Evolutionary conservation across 2,888 invertebrate species (phyloP).

Genomic region (Scaptomyza cyrtandrae): DNA sequence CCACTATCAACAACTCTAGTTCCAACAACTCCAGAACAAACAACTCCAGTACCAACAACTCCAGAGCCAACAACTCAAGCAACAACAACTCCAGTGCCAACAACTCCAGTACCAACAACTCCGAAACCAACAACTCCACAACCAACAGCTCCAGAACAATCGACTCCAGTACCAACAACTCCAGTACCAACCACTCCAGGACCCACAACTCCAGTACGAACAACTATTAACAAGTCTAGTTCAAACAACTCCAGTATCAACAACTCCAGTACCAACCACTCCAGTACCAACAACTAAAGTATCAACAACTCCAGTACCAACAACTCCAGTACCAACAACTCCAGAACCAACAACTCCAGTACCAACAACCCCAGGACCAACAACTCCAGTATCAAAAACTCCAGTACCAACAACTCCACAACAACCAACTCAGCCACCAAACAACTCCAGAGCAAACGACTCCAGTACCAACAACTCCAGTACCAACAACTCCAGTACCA

Average conservation of each 20-base stretch:
- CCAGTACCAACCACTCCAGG: background rate
- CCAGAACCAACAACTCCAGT: background rate
- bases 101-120: background rate
- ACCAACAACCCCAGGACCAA: background rate
- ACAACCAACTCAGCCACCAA: background rate
- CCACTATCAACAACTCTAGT: background rate
- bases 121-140: background rate
- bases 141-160: background rate
- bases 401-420: background rate
- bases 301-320: background rate
- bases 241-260: conserved; percentile 4
- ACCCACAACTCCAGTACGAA: background rate
- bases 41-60: background rate
- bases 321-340: background rate
- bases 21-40: background rate
- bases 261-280: background rate
- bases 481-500: background rate
- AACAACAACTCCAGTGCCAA: background rate
- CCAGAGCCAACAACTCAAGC: background rate
- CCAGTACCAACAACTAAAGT: background rate
- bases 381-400: too few species aligned
- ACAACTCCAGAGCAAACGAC: background rate
- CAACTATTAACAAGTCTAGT: background rate
- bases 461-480: background rate
- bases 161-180: background rate